Evolutionary conservation across 2,888 invertebrate genomes (phyloP).

Genomic region (Calameuta pallipes): DNA sequence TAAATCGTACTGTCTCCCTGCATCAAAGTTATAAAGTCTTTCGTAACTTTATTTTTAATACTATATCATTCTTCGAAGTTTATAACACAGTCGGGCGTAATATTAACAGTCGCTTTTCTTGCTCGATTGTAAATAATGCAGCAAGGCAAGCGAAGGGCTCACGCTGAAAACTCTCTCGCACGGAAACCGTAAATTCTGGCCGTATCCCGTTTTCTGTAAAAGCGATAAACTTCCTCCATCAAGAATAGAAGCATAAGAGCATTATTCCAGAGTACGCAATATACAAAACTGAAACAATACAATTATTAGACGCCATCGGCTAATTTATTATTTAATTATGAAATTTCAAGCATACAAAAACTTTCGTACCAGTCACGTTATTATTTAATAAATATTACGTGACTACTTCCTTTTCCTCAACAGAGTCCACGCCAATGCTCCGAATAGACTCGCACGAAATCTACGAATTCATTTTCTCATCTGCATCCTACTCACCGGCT

Average conservation of each 20-base stretch:
- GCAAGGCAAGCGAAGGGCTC: not conserved
- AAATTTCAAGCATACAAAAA: not conserved
- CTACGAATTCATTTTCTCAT: not conserved
- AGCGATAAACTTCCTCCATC: not conserved
- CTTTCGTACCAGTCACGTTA: not conserved
- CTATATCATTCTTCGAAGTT: not conserved
- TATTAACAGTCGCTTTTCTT: not conserved
- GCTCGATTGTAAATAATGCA: not conserved
- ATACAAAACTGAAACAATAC: not conserved
- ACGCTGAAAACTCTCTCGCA: not conserved
- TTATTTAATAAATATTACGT: not conserved
- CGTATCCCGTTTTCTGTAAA: not conserved
- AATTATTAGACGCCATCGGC: not conserved
- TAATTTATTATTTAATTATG: not conserved
- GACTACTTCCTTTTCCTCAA: not conserved
- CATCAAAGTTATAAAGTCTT: not conserved
- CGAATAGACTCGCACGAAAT: not conserved
- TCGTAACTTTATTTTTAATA: not conserved
- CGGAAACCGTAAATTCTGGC: not conserved
- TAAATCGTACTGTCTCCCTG: not conserved
- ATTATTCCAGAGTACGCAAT: not conserved
- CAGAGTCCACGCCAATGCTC: too few relatives aligned
- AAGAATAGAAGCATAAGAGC: not conserved
- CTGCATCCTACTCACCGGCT: not conserved
- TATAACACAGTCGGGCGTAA: not conserved